phyloP scores from a whole-genome alignment of 2,888 invertebrate species.

The Andrena bucephala region DNA sequence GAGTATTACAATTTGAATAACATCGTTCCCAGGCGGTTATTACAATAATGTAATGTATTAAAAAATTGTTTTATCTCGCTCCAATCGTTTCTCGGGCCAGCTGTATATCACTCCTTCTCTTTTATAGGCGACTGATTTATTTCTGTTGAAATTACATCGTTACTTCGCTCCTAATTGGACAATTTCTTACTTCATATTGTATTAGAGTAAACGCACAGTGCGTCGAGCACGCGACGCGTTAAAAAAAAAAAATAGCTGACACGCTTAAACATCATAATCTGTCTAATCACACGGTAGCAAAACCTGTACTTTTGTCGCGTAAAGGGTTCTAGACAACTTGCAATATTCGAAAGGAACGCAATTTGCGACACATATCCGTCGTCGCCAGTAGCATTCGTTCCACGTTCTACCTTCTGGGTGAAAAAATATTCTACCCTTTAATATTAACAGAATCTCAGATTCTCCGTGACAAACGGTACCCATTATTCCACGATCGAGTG shows the following conservation, averaged over 20 bases:
- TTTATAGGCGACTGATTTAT: neutral
- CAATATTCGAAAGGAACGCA: constrained; percentile 15
- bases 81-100: too few species aligned
- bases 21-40: neutral
- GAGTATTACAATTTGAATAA: constrained; percentile 10
- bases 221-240: neutral
- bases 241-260: constrained; percentile 23
- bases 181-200: neutral
- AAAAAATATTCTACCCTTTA: too few species aligned
- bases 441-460: neutral
- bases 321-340: neutral
- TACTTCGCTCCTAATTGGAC: constrained; percentile 7
- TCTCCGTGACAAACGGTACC: neutral
- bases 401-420: too few species aligned
- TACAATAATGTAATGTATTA: neutral
- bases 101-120: neutral
- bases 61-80: too few species aligned
- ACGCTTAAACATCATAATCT: constrained; percentile 33
- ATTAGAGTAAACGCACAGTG: neutral
- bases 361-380: neutral
- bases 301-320: neutral
- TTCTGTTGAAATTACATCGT: constrained; percentile 8
- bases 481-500: neutral
- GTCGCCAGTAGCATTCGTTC: neutral
- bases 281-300: constrained; percentile 22